Evolutionary conservation across 2,888 invertebrate genomes (phyloP).

Genomic region (Macropis europaea): DNA sequence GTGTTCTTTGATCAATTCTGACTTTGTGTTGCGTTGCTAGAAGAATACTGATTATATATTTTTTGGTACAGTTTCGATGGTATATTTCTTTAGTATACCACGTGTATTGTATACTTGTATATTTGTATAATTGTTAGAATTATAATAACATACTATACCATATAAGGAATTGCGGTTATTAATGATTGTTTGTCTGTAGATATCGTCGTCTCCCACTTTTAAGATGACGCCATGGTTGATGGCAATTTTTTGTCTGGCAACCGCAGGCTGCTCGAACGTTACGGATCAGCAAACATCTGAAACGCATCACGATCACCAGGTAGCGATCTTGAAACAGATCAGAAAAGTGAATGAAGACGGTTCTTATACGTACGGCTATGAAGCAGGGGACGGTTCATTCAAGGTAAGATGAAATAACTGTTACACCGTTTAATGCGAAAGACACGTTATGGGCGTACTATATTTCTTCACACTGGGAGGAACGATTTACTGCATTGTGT

Average conservation of each 20-base stretch:
- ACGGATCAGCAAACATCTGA: constrained; percentile 81
- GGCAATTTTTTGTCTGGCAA: constrained; percentile 77
- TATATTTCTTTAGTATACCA: too few relatives aligned
- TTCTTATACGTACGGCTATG: constrained; percentile 91
- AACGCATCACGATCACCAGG: constrained; percentile 85
- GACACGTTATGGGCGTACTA: constrained; percentile 19
- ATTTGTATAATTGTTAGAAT: too few relatives aligned
- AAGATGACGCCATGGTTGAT: constrained; percentile 79
- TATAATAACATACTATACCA: too few relatives aligned
- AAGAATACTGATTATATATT: too few relatives aligned
- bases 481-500: neutral
- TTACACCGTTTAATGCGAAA: constrained; percentile 34
- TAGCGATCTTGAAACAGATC: constrained; percentile 91
- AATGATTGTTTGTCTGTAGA: constrained; percentile 23
- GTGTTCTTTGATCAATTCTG: too few relatives aligned
- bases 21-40: too few relatives aligned
- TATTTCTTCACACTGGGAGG: constrained; percentile 13
- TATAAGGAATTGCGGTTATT: too few relatives aligned
- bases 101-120: too few relatives aligned
- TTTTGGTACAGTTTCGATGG: too few relatives aligned
- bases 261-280: constrained; percentile 76
- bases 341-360: constrained; percentile 91
- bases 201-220: constrained; percentile 46
- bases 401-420: constrained; percentile 79
- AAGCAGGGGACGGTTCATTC: constrained; percentile 92